Evolutionary conservation across 2,113 vertebrate genomes (phyloP).

Genomic region (Phoxinus phoxinus): DNA sequence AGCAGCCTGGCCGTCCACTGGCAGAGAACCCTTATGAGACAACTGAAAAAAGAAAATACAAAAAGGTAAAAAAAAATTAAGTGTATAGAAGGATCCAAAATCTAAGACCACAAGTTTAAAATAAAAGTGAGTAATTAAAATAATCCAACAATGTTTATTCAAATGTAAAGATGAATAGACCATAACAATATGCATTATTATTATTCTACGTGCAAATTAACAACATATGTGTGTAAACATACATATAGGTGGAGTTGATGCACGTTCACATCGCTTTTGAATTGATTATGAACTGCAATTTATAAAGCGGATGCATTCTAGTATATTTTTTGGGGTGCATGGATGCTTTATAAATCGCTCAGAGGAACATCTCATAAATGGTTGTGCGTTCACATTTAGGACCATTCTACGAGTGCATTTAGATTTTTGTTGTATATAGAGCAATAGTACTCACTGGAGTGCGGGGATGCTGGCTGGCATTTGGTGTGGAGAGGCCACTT

Average conservation of each 20-base stretch:
- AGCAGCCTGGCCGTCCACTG: slow-evolving; percentile 85
- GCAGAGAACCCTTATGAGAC: slow-evolving; percentile 88
- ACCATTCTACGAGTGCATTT: background rate
- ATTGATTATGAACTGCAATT: background rate
- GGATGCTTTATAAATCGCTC: background rate
- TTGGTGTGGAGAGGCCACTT: slow-evolving; percentile 66
- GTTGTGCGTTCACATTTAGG: background rate
- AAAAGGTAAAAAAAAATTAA: background rate
- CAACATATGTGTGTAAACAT: too few relatives aligned
- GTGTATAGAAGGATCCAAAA: background rate
- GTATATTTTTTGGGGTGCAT: background rate
- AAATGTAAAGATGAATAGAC: too few relatives aligned
- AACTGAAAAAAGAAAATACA: slow-evolving; percentile 71
- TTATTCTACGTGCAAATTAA: too few relatives aligned
- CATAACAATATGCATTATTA: too few relatives aligned
- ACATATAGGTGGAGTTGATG: too few relatives aligned
- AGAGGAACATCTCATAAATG: background rate
- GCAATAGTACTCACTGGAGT: slow-evolving; percentile 77
- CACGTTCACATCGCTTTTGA: background rate
- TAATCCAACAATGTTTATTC: too few relatives aligned
- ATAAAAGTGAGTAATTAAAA: too few relatives aligned
- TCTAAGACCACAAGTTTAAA: background rate
- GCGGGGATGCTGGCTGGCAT: slow-evolving; percentile 79
- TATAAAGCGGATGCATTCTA: background rate
- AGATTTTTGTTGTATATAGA: background rate